These are phyloP conservation scores for Cosmopolites sordidus DNA, from an alignment of 2,888 invertebrate genomes.

Conservation along the genomic window DNA sequence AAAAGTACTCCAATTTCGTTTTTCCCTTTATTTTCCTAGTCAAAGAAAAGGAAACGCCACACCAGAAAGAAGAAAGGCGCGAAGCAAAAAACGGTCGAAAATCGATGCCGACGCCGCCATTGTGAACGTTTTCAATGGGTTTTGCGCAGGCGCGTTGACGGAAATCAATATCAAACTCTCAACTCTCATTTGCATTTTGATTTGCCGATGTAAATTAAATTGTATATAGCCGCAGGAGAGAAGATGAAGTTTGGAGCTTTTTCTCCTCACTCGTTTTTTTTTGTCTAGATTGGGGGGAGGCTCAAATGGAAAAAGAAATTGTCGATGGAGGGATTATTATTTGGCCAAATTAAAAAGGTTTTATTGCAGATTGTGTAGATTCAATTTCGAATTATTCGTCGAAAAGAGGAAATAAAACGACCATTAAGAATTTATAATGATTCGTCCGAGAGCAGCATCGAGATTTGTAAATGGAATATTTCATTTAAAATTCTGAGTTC, in stretches of 20 bases:
- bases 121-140: not conserved
- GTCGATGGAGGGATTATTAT: not conserved
- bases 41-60: too few species aligned
- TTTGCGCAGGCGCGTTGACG: not conserved
- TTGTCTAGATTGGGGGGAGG: not conserved
- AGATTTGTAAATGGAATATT: too few species aligned
- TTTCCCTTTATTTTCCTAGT: too few species aligned
- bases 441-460: too few species aligned
- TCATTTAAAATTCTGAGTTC: too few species aligned
- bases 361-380: too few species aligned
- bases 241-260: slow-evolving; percentile 4
- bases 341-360: too few species aligned
- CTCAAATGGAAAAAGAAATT: not conserved
- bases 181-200: slow-evolving; percentile 29
- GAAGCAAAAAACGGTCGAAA: not conserved
- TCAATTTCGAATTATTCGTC: too few species aligned
- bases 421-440: too few species aligned
- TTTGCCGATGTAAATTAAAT: slow-evolving; percentile 28
- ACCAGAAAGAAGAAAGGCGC: not conserved
- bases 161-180: slow-evolving; percentile 25
- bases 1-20: too few species aligned
- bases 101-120: not conserved
- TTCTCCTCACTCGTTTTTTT: not conserved
- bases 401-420: too few species aligned
- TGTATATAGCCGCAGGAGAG: slow-evolving; percentile 18